Conservation (phyloP, 2,113 vertebrate species). For the Malurus elegans region DNA sequence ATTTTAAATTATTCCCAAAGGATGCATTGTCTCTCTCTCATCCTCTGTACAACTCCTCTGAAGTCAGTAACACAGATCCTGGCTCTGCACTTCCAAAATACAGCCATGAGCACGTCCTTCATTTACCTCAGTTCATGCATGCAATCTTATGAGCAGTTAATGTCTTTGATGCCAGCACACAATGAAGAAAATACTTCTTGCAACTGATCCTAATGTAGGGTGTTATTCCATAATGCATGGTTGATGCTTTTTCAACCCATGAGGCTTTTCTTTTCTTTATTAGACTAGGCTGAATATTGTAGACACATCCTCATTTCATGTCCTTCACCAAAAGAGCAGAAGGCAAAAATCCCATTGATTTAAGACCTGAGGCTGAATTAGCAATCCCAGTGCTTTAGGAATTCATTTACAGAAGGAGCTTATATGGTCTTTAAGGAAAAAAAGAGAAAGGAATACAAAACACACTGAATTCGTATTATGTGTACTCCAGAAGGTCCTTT, state of each 20-base stretch:
- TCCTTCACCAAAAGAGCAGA: not conserved
- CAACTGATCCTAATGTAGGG: not conserved
- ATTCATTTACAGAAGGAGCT: not conserved
- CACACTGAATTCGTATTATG: not conserved
- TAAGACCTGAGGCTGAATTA: not conserved
- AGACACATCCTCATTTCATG: not conserved
- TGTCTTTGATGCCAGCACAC: not conserved
- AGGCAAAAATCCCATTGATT: not conserved
- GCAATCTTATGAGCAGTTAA: not conserved
- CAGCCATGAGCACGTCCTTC: not conserved
- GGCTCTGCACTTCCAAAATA: not conserved
- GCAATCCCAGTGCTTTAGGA: not conserved
- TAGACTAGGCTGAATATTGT: not conserved
- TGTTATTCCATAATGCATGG: not conserved
- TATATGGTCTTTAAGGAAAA: not conserved
- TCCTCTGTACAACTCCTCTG: not conserved
- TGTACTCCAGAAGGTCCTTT: not conserved
- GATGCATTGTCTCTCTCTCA: not conserved
- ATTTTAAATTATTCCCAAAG: conserved; percentile 14
- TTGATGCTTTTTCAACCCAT: not conserved
- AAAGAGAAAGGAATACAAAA: not conserved
- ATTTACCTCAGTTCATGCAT: not conserved
- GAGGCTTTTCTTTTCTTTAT: not conserved
- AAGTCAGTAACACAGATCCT: not conserved
- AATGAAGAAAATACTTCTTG: not conserved